A percentile compares a stretch with the other conserved stretches of the same genome.
phyloP scores from a whole-genome alignment of 1,140 invertebrate species.

The Phymorhynchus buccinoides region DNA sequence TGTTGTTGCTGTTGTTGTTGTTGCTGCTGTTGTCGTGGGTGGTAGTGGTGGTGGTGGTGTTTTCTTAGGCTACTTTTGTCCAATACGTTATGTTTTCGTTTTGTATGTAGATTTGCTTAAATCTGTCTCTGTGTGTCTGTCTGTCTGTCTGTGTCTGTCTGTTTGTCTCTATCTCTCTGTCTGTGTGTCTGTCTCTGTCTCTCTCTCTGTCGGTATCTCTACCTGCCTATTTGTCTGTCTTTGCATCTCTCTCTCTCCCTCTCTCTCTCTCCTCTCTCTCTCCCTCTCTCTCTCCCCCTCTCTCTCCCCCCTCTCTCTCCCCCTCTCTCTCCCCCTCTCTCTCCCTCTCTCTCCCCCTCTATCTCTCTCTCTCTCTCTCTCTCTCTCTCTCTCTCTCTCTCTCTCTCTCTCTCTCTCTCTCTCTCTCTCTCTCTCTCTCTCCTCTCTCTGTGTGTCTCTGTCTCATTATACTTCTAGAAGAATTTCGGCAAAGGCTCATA shows the following conservation, averaged over 20 bases:
- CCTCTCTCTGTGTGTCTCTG: too few relatives aligned
- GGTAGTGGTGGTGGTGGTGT: too few relatives aligned
- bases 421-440: too few relatives aligned
- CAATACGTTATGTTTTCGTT: neutral
- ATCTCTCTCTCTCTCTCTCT: too few relatives aligned
- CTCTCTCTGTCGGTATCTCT: neutral
- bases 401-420: too few relatives aligned
- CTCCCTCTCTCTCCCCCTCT: too few relatives aligned
- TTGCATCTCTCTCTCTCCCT: neutral
- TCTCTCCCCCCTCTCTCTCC: neutral
- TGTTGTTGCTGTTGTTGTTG: neutral
- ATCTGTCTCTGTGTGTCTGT: neutral
- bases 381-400: too few relatives aligned
- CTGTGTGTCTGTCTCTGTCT: neutral
- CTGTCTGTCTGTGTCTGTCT: neutral
- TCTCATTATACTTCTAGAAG: too few relatives aligned
- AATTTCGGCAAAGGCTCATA: too few relatives aligned
- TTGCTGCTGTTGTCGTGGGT: neutral
- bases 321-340: too few relatives aligned
- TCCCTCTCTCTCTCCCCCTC: neutral
- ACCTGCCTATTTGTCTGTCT: neutral
- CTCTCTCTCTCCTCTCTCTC: neutral
- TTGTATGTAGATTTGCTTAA: neutral
- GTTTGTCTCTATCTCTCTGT: neutral
- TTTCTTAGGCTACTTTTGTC: too few relatives aligned